A percentile compares a stretch with the other conserved stretches of the same genome.
Conservation (phyloP, 2,888 invertebrate species). For the Lepidocyrtoides sp. region DNA sequence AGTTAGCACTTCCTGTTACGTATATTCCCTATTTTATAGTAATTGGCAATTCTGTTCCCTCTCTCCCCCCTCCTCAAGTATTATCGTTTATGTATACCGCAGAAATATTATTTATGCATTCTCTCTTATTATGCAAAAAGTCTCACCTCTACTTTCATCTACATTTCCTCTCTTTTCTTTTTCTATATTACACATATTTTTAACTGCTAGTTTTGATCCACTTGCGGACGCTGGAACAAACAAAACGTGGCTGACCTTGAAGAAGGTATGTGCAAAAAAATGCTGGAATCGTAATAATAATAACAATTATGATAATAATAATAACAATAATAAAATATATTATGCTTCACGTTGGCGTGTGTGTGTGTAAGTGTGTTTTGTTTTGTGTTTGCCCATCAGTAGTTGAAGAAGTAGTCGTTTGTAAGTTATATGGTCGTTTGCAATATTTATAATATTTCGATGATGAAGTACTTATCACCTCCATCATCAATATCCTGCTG, state of each 20-base stretch:
- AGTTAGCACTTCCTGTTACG: background rate
- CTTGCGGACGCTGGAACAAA: background rate
- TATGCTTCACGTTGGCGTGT: conserved; percentile 19
- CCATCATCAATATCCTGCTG: background rate
- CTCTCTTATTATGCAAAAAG: too few relatives aligned
- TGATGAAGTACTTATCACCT: background rate
- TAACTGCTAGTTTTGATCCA: background rate
- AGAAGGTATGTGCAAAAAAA: background rate
- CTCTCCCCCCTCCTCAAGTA: background rate
- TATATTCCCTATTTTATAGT: conserved; percentile 1
- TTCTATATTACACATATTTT: too few relatives aligned
- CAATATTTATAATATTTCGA: too few relatives aligned
- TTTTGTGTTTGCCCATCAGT: background rate
- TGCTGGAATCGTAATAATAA: conserved; percentile 12
- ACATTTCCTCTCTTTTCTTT: background rate
- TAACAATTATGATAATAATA: conserved; percentile 7
- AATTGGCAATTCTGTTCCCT: conserved; percentile 14
- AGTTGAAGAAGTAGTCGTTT: background rate
- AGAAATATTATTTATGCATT: background rate
- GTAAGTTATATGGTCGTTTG: background rate
- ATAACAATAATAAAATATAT: conserved; percentile 28
- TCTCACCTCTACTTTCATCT: background rate
- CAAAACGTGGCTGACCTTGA: background rate
- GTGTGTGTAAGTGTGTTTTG: background rate
- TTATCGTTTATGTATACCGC: background rate